A percentile compares a stretch with the other conserved stretches of the same genome.
These are phyloP conservation scores for Eutrigla gurnardus DNA, from an alignment of 2,797 vertebrate species.

Conservation along the genomic window DNA sequence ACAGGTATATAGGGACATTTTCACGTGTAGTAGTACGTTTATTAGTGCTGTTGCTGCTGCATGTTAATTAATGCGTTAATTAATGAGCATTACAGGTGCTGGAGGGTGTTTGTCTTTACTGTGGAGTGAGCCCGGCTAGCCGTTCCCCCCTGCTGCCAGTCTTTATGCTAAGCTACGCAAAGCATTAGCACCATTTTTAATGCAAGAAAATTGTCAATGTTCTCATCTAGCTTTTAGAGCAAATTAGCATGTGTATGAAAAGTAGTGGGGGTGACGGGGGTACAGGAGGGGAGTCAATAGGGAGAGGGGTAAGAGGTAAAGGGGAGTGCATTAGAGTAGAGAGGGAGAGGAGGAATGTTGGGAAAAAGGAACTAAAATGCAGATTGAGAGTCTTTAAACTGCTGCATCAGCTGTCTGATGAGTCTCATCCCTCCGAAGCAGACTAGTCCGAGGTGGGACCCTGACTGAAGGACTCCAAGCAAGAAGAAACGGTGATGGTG, in stretches of 20 bases:
- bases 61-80: no score
- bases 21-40: no score
- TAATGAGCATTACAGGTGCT: no score
- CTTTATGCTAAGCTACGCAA: constrained; percentile 3
- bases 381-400: constrained; percentile 49
- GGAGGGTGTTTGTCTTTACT: no score
- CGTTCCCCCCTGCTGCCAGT: not conserved
- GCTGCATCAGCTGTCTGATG: constrained; percentile 65
- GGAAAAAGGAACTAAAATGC: constrained; percentile 20
- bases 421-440: constrained; percentile 59
- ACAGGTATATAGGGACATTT: no score
- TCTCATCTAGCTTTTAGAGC: not conserved
- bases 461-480: constrained; percentile 47
- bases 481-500: constrained; percentile 60
- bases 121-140: not conserved
- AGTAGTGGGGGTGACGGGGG: not conserved
- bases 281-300: constrained; percentile 5
- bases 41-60: no score
- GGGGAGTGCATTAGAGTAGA: constrained; percentile 1
- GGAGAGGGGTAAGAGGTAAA: constrained; percentile 15
- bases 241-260: not conserved
- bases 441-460: constrained; percentile 48
- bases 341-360: constrained; percentile 28
- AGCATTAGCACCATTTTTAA: not conserved
- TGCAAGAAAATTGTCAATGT: not conserved